A percentile compares a stretch with the other conserved stretches of the same genome.
Evolutionary conservation across 1,140 invertebrate genomes (phyloP).

Genomic region (Drosophila orena): DNA sequence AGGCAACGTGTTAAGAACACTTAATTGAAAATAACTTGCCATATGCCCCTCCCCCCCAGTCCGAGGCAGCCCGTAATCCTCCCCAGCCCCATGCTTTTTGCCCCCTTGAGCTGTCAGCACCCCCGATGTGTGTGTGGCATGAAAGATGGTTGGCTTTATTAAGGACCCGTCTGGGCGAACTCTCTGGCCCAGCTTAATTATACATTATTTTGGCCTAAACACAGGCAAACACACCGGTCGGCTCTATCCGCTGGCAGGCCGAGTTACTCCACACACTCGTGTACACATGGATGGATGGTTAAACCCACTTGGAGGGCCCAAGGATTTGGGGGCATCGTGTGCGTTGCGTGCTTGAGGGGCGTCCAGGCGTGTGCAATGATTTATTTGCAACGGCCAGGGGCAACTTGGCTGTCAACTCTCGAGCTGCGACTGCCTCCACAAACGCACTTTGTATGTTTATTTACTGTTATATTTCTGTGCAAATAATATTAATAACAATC

Average conservation of each 20-base stretch:
- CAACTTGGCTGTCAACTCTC: slow-evolving; percentile 47
- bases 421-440: slow-evolving; percentile 18
- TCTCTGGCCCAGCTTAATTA: slow-evolving; percentile 49
- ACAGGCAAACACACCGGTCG: slow-evolving; percentile 23
- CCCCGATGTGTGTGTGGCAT: slow-evolving; percentile 27
- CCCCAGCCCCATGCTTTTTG: not conserved
- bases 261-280: not conserved
- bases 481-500: slow-evolving; percentile 66
- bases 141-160: slow-evolving; percentile 58
- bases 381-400: slow-evolving; percentile 53
- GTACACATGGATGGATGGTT: not conserved
- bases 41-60: slow-evolving; percentile 4
- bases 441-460: slow-evolving; percentile 45
- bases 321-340: slow-evolving; percentile 17
- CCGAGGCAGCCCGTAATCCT: not conserved
- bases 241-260: slow-evolving; percentile 14
- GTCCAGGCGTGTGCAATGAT: slow-evolving; percentile 64
- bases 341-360: slow-evolving; percentile 51
- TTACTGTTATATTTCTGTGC: slow-evolving; percentile 58
- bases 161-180: slow-evolving; percentile 31
- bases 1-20: slow-evolving; percentile 51
- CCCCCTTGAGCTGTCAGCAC: slow-evolving; percentile 27
- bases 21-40: slow-evolving; percentile 61
- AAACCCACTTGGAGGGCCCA: not conserved
- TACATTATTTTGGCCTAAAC: slow-evolving; percentile 58